Percentiles rank a stretch among this genome's conserved stretches.
These are phyloP conservation scores for Drosophila quinaria DNA, from an alignment of 2,888 invertebrate species.

Conservation along the genomic window DNA sequence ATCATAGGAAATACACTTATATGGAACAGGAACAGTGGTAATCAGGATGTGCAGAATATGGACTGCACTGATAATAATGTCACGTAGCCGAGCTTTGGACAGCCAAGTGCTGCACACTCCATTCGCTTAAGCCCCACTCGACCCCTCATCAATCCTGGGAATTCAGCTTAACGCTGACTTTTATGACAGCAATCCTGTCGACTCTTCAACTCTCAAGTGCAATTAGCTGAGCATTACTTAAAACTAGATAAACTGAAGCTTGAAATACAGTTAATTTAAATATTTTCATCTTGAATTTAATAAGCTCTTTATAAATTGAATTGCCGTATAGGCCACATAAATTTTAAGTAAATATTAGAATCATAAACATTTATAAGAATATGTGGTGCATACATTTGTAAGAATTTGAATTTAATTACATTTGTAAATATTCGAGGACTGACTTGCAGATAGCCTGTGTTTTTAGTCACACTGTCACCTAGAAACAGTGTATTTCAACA, in stretches of 20 bases:
- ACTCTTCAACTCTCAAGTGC: conserved; percentile 19
- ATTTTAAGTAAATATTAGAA: conserved; percentile 1
- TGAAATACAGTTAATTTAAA: neutral
- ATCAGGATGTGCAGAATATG: conserved; percentile 37
- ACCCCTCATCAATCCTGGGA: conserved; percentile 16
- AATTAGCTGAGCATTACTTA: conserved; percentile 35
- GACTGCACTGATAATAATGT: conserved; percentile 76
- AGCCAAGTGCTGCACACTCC: conserved; percentile 63
- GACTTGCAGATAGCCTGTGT: neutral
- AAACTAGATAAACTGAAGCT: conserved; percentile 5
- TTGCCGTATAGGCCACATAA: neutral
- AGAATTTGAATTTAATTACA: conserved; percentile 36
- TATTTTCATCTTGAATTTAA: neutral
- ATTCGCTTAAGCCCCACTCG: conserved; percentile 20
- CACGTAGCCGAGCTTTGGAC: conserved; percentile 75
- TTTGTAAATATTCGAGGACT: too few relatives aligned
- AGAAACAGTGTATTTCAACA: neutral
- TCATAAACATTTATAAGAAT: conserved; percentile 1
- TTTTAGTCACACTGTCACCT: neutral
- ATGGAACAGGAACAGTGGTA: conserved; percentile 22
- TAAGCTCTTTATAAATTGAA: neutral
- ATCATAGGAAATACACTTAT: conserved; percentile 59
- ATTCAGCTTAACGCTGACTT: conserved; percentile 46
- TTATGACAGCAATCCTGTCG: conserved; percentile 35
- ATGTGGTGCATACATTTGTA: neutral